phyloP scores from a whole-genome alignment of 2,888 invertebrate species.

The Phortica magna region DNA sequence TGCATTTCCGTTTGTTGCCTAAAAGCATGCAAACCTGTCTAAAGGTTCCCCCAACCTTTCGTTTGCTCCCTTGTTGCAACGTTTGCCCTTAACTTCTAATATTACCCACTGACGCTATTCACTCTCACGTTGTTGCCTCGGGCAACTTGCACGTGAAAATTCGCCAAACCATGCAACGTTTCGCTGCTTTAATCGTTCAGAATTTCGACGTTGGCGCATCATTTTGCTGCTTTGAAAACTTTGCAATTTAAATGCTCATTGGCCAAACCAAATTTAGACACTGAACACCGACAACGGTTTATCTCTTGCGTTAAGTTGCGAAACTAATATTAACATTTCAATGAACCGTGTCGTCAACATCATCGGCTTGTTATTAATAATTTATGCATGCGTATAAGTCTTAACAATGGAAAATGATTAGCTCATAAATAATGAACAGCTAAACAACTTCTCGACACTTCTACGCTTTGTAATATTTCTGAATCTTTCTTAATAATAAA shows the following conservation, averaged over 20 bases:
- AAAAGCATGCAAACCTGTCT: conserved; percentile 18
- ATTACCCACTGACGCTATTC: background rate
- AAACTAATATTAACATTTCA: conserved; percentile 25
- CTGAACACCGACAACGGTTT: background rate
- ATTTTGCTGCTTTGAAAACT: conserved; percentile 8
- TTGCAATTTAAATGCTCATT: conserved; percentile 16
- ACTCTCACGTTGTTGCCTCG: background rate
- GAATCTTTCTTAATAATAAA: background rate
- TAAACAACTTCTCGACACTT: background rate
- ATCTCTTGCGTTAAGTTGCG: conserved; percentile 5
- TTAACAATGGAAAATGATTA: background rate
- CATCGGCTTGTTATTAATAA: conserved; percentile 7
- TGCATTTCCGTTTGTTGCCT: conserved; percentile 32
- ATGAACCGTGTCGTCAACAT: background rate
- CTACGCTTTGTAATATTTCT: background rate
- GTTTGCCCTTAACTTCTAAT: background rate
- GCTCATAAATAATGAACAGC: conserved; percentile 17
- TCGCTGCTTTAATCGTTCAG: background rate
- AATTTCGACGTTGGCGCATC: background rate
- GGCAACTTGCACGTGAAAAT: background rate
- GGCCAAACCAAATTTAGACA: background rate
- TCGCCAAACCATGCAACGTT: background rate
- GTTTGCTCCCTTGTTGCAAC: background rate
- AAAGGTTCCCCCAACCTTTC: background rate
- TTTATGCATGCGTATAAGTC: conserved; percentile 12